These are phyloP conservation scores for Rousettus leschenaultii DNA, from an alignment of 2,113 vertebrate genomes.

Conservation along the genomic window DNA sequence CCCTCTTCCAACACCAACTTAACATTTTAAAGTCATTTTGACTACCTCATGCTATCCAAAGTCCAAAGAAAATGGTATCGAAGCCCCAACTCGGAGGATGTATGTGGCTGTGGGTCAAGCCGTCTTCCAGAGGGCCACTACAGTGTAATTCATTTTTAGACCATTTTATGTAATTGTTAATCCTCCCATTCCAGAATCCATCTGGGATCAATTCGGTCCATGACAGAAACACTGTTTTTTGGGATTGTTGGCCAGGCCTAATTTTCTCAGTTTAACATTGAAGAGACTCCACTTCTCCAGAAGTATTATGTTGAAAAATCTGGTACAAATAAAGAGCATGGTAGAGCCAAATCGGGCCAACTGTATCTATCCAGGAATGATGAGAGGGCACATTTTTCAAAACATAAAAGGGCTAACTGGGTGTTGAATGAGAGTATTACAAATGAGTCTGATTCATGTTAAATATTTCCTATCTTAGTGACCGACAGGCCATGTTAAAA, in stretches of 20 bases:
- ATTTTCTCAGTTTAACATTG: conserved; percentile 6
- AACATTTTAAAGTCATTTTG: background rate
- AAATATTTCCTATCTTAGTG: conserved; percentile 44
- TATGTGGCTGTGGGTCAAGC: background rate
- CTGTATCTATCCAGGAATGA: background rate
- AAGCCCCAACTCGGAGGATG: background rate
- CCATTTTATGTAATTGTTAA: background rate
- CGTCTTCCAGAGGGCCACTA: background rate
- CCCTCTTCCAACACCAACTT: background rate
- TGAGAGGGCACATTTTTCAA: background rate
- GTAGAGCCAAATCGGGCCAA: background rate
- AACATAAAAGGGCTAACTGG: background rate
- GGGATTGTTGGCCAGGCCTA: background rate
- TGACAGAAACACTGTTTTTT: background rate
- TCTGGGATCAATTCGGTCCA: conserved; percentile 1
- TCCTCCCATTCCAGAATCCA: conserved; percentile 40
- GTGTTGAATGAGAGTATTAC: background rate
- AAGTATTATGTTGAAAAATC: conserved; percentile 33
- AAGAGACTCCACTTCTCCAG: background rate
- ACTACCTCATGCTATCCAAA: background rate
- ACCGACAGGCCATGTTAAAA: conserved; percentile 57
- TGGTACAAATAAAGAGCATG: conserved; percentile 39
- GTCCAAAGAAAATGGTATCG: conserved; percentile 22
- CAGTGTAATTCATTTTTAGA: background rate
- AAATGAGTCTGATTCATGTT: conserved; percentile 38